These are phyloP conservation scores for Papilio demoleus DNA, from an alignment of 2,888 invertebrate species.

Conservation along the genomic window DNA sequence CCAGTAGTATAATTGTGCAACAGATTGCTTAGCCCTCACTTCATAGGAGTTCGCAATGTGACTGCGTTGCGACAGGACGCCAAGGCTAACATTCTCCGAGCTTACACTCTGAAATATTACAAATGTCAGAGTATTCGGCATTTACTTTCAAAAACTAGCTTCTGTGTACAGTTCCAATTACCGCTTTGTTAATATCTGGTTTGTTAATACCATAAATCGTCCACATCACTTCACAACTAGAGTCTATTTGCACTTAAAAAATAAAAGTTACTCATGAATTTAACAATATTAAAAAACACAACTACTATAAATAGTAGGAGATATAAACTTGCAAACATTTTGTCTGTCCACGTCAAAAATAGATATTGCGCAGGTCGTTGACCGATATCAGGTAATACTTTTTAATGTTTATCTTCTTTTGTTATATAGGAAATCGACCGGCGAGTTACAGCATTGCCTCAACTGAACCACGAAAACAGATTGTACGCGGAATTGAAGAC, in stretches of 20 bases:
- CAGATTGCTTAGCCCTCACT: slow-evolving; percentile 22
- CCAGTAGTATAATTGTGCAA: slow-evolving; percentile 30
- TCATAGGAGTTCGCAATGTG: slow-evolving; percentile 17
- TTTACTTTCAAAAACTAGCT: slow-evolving; percentile 7
- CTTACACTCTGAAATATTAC: background rate
- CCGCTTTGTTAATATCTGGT: too few relatives aligned
- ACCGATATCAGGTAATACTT: background rate
- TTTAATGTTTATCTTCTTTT: background rate
- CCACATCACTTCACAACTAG: too few relatives aligned
- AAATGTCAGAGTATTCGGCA: background rate
- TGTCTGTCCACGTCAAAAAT: too few relatives aligned
- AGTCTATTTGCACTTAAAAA: too few relatives aligned
- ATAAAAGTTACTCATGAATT: too few relatives aligned
- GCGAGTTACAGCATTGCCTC: slow-evolving; percentile 60
- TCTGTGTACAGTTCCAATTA: too few relatives aligned
- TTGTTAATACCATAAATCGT: too few relatives aligned
- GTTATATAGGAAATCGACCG: slow-evolving; percentile 60
- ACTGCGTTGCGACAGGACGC: slow-evolving; percentile 24
- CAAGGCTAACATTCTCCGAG: slow-evolving; percentile 24
- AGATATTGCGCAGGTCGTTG: too few relatives aligned
- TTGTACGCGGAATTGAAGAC: slow-evolving; percentile 59
- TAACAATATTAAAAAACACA: too few relatives aligned
- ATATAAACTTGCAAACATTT: too few relatives aligned
- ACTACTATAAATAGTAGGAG: too few relatives aligned
- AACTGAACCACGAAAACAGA: slow-evolving; percentile 64